phyloP scores from a whole-genome alignment of 2,113 vertebrate genomes.

The Ophthalmolycus amberensis region DNA sequence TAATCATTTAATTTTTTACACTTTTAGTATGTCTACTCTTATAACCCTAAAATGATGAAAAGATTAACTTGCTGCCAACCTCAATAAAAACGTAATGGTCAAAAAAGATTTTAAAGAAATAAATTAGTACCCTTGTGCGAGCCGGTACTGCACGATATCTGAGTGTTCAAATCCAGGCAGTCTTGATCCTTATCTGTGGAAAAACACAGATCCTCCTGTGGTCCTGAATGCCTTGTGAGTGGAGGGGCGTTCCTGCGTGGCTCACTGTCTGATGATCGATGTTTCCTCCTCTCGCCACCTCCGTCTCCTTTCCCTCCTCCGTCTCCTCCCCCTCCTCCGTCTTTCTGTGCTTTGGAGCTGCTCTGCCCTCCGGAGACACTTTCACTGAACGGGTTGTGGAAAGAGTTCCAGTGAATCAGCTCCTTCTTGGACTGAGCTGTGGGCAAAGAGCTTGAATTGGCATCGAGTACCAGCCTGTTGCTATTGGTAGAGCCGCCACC shows the following conservation, averaged over 20 bases:
- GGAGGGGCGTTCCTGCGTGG: conserved; percentile 80
- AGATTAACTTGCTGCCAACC: background rate
- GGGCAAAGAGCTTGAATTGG: conserved; percentile 50
- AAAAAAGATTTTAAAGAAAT: background rate
- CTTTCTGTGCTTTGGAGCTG: conserved; percentile 51
- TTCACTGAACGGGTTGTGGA: conserved; percentile 84
- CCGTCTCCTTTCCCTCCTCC: conserved; percentile 56
- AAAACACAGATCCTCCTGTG: conserved; percentile 84
- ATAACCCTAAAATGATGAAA: background rate
- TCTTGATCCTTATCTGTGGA: conserved; percentile 85
- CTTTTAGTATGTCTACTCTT: background rate
- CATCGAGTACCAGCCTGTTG: conserved; percentile 29
- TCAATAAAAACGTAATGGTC: background rate
- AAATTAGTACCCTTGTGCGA: conserved; percentile 66
- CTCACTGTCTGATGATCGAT: conserved; percentile 71
- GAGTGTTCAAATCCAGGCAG: conserved; percentile 76
- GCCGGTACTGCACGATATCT: conserved; percentile 48
- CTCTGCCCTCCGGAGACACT: conserved; percentile 4
- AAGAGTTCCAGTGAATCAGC: conserved; percentile 79
- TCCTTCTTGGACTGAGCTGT: conserved; percentile 76
- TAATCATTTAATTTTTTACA: background rate
- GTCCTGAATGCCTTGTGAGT: conserved; percentile 82
- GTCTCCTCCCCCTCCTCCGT: too few relatives aligned
- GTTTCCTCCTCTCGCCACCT: conserved; percentile 71
- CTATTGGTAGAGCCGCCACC: conserved; percentile 11